Conservation (phyloP, 2,797 vertebrate genomes). For the Fundulus diaphanus region DNA sequence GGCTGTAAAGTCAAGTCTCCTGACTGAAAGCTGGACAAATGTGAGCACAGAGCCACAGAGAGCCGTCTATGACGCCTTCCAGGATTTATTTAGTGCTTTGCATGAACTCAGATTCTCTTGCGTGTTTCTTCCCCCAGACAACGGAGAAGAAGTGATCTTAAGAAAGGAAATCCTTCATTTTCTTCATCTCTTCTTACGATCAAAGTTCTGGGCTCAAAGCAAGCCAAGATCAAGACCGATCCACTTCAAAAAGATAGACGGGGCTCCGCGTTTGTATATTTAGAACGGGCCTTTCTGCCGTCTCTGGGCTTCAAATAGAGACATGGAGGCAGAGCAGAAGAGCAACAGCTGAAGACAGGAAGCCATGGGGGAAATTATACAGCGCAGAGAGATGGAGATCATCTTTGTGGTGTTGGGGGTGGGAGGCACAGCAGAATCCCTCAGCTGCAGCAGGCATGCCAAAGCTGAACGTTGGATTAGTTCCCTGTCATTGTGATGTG, state of each 20-base stretch:
- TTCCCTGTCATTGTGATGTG: conserved; percentile 56
- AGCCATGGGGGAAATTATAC: conserved; percentile 24
- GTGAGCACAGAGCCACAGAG: too few relatives aligned
- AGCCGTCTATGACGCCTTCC: too few relatives aligned
- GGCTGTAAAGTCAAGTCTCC: not conserved
- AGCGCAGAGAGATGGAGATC: conserved; percentile 45
- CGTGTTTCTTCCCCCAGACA: not conserved
- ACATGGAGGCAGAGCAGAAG: conserved; percentile 4
- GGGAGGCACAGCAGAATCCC: conserved; percentile 38
- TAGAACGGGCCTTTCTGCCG: conserved; percentile 13
- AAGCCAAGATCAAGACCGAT: not conserved
- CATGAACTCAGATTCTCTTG: not conserved
- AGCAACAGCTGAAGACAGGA: conserved; percentile 24
- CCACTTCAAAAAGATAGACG: not conserved
- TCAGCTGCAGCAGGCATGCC: conserved; percentile 35
- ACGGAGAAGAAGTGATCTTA: not conserved
- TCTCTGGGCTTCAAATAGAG: conserved; percentile 15
- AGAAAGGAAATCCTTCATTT: not conserved
- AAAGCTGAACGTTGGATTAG: conserved; percentile 50
- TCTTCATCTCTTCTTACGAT: not conserved
- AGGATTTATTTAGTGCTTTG: too few relatives aligned
- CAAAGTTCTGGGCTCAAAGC: not conserved
- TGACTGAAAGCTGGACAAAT: not conserved
- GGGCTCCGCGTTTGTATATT: conserved; percentile 5
- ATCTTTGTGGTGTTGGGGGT: conserved; percentile 13